Percentiles rank a stretch among this genome's conserved stretches.
Conservation (phyloP, 2,888 invertebrate genomes). For the Spodoptera littoralis region DNA sequence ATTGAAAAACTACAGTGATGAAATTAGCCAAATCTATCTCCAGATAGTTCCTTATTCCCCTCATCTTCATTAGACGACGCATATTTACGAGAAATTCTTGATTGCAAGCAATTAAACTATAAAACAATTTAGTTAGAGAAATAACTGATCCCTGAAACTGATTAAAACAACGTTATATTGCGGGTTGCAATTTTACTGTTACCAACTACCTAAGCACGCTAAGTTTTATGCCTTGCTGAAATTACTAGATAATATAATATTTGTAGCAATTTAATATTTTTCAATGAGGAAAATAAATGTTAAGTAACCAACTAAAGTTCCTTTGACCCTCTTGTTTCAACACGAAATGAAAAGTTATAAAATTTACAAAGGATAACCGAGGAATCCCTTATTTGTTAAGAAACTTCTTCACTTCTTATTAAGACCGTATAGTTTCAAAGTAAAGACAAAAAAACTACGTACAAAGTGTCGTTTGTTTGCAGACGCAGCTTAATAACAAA, state of each 20-base stretch:
- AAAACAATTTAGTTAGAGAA: constrained; percentile 34
- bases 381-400: constrained; percentile 44
- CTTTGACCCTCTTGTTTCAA: constrained; percentile 9
- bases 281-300: too few relatives aligned
- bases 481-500: constrained; percentile 68
- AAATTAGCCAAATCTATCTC: too few relatives aligned
- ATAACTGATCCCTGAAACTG: constrained; percentile 43
- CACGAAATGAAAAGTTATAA: constrained; percentile 43
- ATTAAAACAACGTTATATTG: constrained; percentile 30
- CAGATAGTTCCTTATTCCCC: constrained; percentile 24
- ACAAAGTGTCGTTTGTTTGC: constrained; percentile 45
- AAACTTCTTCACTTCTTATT: constrained; percentile 53
- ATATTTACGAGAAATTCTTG: constrained; percentile 25
- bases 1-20: too few relatives aligned
- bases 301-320: too few relatives aligned
- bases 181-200: constrained; percentile 19
- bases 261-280: too few relatives aligned
- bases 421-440: constrained; percentile 44
- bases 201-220: constrained; percentile 22
- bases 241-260: too few relatives aligned
- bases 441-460: constrained; percentile 38
- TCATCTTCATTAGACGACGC: constrained; percentile 22
- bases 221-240: constrained; percentile 4
- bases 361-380: constrained; percentile 44
- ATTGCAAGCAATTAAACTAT: constrained; percentile 37